Percentiles rank a stretch among this genome's conserved stretches.
These are phyloP conservation scores for Boulengeromyrus knoepffleri DNA, from an alignment of 2,113 vertebrate genomes.

Conservation along the genomic window DNA sequence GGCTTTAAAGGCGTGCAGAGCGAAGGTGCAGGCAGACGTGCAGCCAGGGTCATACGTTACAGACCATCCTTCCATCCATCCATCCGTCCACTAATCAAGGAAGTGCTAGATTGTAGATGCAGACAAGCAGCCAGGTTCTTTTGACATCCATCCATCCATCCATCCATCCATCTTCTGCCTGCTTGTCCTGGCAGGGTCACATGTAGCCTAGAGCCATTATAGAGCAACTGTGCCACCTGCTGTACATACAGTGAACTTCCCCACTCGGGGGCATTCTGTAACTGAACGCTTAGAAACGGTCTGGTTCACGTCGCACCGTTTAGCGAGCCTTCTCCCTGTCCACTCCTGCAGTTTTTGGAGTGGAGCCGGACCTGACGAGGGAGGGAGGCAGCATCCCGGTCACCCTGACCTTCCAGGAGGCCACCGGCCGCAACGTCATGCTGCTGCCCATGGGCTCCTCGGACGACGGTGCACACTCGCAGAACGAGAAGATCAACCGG, in stretches of 20 bases:
- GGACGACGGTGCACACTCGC: conserved; percentile 93
- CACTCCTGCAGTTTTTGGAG: conserved; percentile 73
- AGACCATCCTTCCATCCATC: not conserved
- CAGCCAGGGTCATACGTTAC: too few species aligned
- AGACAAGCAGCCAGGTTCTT: not conserved
- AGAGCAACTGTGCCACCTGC: not conserved
- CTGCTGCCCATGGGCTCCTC: conserved; percentile 85
- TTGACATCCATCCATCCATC: not conserved
- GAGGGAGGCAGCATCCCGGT: conserved; percentile 95
- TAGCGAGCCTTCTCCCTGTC: not conserved
- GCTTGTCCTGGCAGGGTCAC: not conserved
- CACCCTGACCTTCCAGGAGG: conserved; percentile 92
- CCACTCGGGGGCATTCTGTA: not conserved
- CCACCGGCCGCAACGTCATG: conserved; percentile 91
- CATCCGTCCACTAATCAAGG: not conserved
- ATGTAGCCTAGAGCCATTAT: not conserved
- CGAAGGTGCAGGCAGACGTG: too few species aligned
- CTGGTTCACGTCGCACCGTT: not conserved
- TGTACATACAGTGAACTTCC: not conserved
- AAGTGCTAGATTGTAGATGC: not conserved
- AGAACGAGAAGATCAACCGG: conserved; percentile 96
- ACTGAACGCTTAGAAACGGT: not conserved
- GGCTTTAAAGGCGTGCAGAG: too few species aligned
- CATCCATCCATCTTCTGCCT: not conserved
- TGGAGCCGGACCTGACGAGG: conserved; percentile 89